Percentiles rank a stretch among this genome's conserved stretches.
These are phyloP conservation scores for Saccostrea cuccullata DNA, from an alignment of 1,140 invertebrate genomes.

Conservation along the genomic window DNA sequence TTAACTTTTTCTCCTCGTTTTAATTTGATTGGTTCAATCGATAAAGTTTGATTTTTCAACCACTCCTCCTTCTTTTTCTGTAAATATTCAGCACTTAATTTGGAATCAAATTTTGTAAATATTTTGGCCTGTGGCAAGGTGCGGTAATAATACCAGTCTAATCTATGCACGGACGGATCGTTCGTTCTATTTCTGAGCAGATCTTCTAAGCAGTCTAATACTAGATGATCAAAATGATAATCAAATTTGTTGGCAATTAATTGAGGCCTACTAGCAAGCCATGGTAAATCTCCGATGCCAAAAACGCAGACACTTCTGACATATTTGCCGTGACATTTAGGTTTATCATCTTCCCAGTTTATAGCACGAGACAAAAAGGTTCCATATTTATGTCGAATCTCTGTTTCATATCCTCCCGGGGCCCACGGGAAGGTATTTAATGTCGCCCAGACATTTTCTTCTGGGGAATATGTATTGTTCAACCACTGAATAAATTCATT, in stretches of 20 bases:
- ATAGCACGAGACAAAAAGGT: constrained; percentile 55
- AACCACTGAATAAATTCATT: constrained; percentile 59
- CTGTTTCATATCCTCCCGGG: constrained; percentile 62
- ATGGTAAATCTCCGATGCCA: constrained; percentile 67
- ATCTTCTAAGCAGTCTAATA: constrained; percentile 73
- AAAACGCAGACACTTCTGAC: constrained; percentile 70
- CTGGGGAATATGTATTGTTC: constrained; percentile 64
- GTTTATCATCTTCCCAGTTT: constrained; percentile 55
- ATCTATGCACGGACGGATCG: constrained; percentile 18
- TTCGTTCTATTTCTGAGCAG: constrained; percentile 57
- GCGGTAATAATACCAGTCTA: constrained; percentile 59
- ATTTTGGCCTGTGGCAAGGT: constrained; percentile 57
- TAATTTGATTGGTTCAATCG: neutral
- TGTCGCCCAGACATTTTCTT: constrained; percentile 68
- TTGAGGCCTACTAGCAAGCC: constrained; percentile 63
- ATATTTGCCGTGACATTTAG: constrained; percentile 55
- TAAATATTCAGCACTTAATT: constrained; percentile 32
- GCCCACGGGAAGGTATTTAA: constrained; percentile 61
- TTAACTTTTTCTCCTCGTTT: neutral
- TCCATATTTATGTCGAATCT: constrained; percentile 55
- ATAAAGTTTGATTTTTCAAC: constrained; percentile 35
- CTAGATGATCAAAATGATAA: constrained; percentile 65
- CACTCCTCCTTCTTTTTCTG: constrained; percentile 40
- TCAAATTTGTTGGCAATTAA: constrained; percentile 76
- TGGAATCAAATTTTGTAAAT: constrained; percentile 5